Conservation (phyloP, 2,113 vertebrate species). For the Cyprinodon brontotheroides region DNA sequence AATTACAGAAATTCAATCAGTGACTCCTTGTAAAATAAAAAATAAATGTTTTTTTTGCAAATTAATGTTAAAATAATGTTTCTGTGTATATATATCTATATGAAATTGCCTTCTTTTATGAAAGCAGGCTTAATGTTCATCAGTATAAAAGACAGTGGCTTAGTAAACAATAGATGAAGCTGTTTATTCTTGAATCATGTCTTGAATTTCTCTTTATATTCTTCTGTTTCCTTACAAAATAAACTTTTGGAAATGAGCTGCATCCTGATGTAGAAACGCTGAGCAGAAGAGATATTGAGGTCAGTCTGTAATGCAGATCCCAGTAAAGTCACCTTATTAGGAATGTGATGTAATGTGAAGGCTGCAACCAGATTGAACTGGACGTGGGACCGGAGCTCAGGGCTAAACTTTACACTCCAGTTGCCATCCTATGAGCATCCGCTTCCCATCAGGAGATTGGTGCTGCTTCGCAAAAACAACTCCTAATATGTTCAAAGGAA, state of each 20-base stretch:
- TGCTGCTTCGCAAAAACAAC: slow-evolving; percentile 83
- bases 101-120: background rate
- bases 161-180: background rate
- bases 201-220: background rate
- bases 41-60: background rate
- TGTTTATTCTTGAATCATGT: background rate
- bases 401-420: slow-evolving; percentile 86
- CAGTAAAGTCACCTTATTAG: slow-evolving; percentile 65
- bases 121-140: background rate
- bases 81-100: background rate
- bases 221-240: background rate
- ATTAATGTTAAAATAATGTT: background rate
- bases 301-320: slow-evolving; percentile 32
- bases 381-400: slow-evolving; percentile 76
- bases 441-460: slow-evolving; percentile 78
- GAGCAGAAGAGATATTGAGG: slow-evolving; percentile 7
- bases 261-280: background rate
- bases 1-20: background rate
- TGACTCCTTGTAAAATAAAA: no score
- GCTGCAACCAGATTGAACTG: slow-evolving; percentile 88
- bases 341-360: slow-evolving; percentile 84
- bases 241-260: background rate
- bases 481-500: slow-evolving; percentile 86
- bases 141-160: background rate
- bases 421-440: slow-evolving; percentile 81